phyloP scores from a whole-genome alignment of 2,797 vertebrate genomes.

The Chelon auratus region DNA sequence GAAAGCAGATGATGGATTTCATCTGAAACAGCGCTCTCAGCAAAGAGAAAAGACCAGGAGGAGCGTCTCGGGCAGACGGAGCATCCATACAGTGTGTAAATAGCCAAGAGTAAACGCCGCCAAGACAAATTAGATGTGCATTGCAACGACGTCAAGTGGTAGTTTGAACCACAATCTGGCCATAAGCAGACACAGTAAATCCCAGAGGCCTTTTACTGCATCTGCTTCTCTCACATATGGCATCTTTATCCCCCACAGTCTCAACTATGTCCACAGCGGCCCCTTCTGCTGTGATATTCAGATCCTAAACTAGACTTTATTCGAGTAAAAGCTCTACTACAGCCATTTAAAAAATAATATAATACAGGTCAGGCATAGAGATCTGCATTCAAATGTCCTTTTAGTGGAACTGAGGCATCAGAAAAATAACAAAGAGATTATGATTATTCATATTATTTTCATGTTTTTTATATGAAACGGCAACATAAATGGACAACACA shows the following conservation, averaged over 20 bases:
- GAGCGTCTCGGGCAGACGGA: constrained; percentile 12
- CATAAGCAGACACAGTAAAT: constrained; percentile 14
- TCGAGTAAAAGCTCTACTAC: not conserved
- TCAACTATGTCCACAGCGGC: not conserved
- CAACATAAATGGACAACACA: no score
- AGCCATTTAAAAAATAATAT: not conserved
- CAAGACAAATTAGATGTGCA: constrained; percentile 9
- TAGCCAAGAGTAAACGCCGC: not conserved
- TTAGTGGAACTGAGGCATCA: no score
- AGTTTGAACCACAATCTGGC: constrained; percentile 17
- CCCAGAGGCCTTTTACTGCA: constrained; percentile 6
- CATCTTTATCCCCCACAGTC: not conserved
- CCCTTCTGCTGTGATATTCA: not conserved
- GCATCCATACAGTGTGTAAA: not conserved
- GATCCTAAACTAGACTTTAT: not conserved
- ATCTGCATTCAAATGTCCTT: not conserved
- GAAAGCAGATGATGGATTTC: constrained; percentile 10
- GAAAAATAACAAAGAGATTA: no score
- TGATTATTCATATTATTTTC: no score
- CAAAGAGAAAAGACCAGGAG: constrained; percentile 10
- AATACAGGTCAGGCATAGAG: not conserved
- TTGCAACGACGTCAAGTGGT: not conserved
- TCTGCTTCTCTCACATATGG: constrained; percentile 27
- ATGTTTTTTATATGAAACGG: no score
- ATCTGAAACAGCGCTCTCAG: constrained; percentile 8